Conservation (phyloP, 2,888 invertebrate genomes). For the Cosmopolites sordidus region DNA sequence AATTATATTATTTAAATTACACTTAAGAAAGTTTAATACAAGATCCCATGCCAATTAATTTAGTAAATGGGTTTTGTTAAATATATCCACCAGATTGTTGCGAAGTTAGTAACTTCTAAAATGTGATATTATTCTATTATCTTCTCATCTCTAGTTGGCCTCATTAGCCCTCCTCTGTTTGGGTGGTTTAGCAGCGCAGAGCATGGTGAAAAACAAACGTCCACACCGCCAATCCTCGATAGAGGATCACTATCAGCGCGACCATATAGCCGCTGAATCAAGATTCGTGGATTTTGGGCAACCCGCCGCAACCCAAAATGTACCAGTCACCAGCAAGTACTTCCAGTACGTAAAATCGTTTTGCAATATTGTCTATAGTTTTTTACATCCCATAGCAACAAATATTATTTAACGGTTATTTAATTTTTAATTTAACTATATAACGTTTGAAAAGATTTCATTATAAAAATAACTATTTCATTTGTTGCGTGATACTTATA, state of each 20-base stretch:
- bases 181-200: conserved; percentile 29
- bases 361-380: neutral
- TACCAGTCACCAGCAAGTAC: conserved; percentile 48
- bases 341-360: conserved; percentile 48
- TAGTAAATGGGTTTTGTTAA: too few relatives aligned
- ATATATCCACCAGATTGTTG: too few relatives aligned
- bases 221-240: conserved; percentile 28
- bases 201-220: conserved; percentile 27
- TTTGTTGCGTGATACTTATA: too few relatives aligned
- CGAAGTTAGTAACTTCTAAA: neutral
- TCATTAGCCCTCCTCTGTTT: conserved; percentile 31
- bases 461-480: too few relatives aligned
- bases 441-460: neutral
- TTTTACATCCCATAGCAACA: neutral
- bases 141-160: conserved; percentile 26
- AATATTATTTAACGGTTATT: neutral
- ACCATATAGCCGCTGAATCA: conserved; percentile 34
- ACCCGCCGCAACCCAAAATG: conserved; percentile 29
- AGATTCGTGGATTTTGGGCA: conserved; percentile 27
- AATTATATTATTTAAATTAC: too few relatives aligned
- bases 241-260: too few relatives aligned
- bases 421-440: neutral
- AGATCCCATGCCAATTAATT: too few relatives aligned
- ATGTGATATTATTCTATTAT: neutral
- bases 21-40: too few relatives aligned